Evolutionary conservation across 2,888 invertebrate genomes (phyloP), one percentile per base, ranked within the genome.

Genomic region (Dichetophora obliterata): DNA sequence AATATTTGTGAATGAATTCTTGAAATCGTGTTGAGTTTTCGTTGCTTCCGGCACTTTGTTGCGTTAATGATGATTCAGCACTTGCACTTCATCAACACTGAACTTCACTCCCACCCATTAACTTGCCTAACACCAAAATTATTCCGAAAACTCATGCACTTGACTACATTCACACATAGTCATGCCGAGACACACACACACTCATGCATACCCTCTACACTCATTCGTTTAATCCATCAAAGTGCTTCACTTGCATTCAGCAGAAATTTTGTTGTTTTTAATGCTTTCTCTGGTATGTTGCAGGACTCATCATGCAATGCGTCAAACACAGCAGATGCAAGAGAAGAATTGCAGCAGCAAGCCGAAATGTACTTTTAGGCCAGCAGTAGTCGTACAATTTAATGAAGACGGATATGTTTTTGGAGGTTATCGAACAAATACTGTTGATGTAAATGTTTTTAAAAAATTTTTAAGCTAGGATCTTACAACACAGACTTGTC

Each of bases 61-160:
- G 66, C 22, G 66, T 52, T 70, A 52, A 71, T 71, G 70, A 37
- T 37, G 70, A 57, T 69, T 52, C 69, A 57, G 31, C 70, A 71
- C 19, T 57, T 71, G 11, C 31, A 57, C 54, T 34, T 57, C 70
- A 57, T 54, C 70, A 34, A 54, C 37, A 54, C 37, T 71, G 37
- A 54, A 70, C 24, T 59, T 22, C 22, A 24, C 57, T 4, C 27
- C 27, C 57, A 59, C 27, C 24, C 57, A 5, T 24, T 24, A 24
- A 6, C 19, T 22, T 27, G 8, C 22, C 24, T 19, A 22, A 22
- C 27, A 22, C 11, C 22, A 59, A 24, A 59, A 59, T 59, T 59
- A 27, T 24, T 27, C 27, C 57, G 24, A 24, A 59, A 9, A 59
- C 57, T 24, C 57, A 22, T 59, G 43, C 43, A 43, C 9, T 22